Evolutionary conservation across 2,113 vertebrate genomes (phyloP).

Genomic region (Cinclus mexicanus): DNA sequence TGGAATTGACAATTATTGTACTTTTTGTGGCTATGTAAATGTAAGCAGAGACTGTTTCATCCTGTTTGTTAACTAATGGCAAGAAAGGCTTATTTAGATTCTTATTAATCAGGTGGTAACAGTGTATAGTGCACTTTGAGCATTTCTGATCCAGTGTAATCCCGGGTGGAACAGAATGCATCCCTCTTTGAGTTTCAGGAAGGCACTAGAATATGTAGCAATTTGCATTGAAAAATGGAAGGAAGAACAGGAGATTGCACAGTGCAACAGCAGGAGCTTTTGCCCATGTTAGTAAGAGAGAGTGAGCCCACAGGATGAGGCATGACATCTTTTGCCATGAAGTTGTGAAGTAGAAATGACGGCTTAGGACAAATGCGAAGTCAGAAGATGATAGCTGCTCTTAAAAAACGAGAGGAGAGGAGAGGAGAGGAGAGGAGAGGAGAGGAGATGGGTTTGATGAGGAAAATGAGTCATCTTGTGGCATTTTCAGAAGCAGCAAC

Average conservation of each 20-base stretch:
- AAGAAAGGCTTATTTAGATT: neutral
- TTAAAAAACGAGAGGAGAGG: neutral
- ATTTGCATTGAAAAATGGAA: neutral
- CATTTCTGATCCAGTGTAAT: neutral
- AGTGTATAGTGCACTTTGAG: neutral
- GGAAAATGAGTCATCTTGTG: neutral
- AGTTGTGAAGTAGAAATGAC: neutral
- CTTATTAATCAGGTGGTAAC: neutral
- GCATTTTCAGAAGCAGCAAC: neutral
- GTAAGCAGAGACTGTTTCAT: neutral
- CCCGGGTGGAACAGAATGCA: neutral
- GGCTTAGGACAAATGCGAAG: neutral
- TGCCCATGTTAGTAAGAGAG: neutral
- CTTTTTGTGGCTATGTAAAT: neutral
- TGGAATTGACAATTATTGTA: neutral
- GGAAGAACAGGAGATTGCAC: neutral
- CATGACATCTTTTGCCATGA: neutral
- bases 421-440: accelerated
- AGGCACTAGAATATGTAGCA: neutral
- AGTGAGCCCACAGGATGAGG: neutral
- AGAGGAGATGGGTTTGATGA: neutral
- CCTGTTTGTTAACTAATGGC: neutral
- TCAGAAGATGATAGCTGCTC: neutral
- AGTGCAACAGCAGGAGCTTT: neutral
- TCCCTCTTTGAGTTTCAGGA: neutral